These are phyloP conservation scores for Lymantria monacha DNA, from an alignment of 2,888 invertebrate species.

Conservation along the genomic window DNA sequence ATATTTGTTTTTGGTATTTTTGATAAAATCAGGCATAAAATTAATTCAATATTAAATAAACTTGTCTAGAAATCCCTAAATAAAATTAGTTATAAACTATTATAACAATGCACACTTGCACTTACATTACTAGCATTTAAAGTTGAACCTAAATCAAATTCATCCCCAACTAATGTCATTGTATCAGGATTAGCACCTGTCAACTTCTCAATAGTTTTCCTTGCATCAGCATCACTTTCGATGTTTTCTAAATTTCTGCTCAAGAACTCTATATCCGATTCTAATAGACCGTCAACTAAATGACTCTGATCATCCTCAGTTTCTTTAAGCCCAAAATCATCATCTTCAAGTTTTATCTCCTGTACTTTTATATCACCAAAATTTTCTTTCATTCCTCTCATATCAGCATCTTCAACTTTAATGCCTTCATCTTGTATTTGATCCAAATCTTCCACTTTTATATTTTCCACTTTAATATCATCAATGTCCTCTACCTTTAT, in stretches of 20 bases:
- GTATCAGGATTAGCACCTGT: constrained; percentile 76
- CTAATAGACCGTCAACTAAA: constrained; percentile 71
- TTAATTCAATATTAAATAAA: no score
- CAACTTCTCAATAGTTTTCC: constrained; percentile 77
- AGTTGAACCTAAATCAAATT: constrained; percentile 75
- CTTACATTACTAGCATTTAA: constrained; percentile 70
- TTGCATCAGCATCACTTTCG: constrained; percentile 76
- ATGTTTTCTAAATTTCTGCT: constrained; percentile 76
- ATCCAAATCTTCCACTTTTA: constrained; percentile 70
- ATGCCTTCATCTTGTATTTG: constrained; percentile 69
- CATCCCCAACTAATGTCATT: constrained; percentile 72
- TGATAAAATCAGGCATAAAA: no score
- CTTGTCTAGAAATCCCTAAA: no score
- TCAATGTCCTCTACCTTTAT: constrained; percentile 77
- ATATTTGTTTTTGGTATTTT: no score
- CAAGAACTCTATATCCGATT: constrained; percentile 77
- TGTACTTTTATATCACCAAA: constrained; percentile 69
- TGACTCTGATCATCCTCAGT: constrained; percentile 62
- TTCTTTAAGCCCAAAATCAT: constrained; percentile 67
- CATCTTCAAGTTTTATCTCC: constrained; percentile 70
- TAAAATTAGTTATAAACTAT: no score
- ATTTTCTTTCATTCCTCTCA: constrained; percentile 63
- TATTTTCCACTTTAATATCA: constrained; percentile 71
- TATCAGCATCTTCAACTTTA: constrained; percentile 68
- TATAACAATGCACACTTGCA: constrained; percentile 9